Evolutionary conservation across 2,113 vertebrate genomes (phyloP), one percentile per base, ranked within the genome.

Genomic region (Ictidomys tridecemlineatus): DNA sequence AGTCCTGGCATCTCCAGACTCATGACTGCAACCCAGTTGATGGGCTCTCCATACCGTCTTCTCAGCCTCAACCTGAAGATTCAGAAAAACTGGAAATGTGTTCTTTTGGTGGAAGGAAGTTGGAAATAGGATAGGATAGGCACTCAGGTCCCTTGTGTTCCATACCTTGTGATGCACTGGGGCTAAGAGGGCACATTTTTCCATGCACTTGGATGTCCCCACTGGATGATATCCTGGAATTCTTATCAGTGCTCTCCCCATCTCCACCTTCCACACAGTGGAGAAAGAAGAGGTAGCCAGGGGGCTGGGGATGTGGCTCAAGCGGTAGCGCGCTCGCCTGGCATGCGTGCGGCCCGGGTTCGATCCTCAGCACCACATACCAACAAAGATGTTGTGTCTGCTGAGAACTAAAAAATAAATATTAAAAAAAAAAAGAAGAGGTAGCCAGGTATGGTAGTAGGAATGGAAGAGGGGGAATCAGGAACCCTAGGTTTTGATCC

Each of bases 121-220:
- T 88, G 78, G 70, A 85, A 94, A 39, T 42, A 85, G 69, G 83
- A 56, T 76, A 94, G 83, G 56, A 70, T 93, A 83, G n/a, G 51
- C 14, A 9, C n/a, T 72, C 11, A 26, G 67, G 34, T 56, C 58
- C 28, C 42, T 28, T 30, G 32, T 51, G 11, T 74, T 91, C n/a
- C 26, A 53, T 45, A 51, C 63, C 63, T 86, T 76, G 67, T 89
- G 67, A 56, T 72, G 9, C 48, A 39, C 61, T 63, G 85, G 76
- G 58, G 53, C 26, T 10, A 65, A 76, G 65, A 89, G 73, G 76
- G 37, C 67, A 51, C 12, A 14, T 84, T 95, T 45, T 89, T 89
- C 80, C 2, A 0, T 37, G 76, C 14, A 30, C 63, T 78, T 61
- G 51, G 37, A 37, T n/a, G 61, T 26, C 11, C 67, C 9, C 42